Base-by-base conservation (phyloP, 2,113 vertebrate species). In the Nansenia antarctica region DNA sequence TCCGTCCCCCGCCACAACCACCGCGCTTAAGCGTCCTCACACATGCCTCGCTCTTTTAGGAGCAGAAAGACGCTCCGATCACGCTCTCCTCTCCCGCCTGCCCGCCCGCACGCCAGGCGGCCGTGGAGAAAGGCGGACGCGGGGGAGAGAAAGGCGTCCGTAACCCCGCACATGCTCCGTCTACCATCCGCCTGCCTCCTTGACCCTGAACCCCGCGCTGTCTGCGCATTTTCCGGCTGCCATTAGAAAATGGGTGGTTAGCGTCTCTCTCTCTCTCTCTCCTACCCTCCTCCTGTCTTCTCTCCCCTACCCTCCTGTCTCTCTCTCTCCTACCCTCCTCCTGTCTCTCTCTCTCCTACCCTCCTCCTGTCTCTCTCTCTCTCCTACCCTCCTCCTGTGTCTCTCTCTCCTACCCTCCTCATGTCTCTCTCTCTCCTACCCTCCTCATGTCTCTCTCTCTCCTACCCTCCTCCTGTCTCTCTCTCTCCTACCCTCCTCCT, bases 71-170 rank as follows among this genome's bases (percentile, higher is more conserved):
- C 82, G 62, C 18, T 58, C 65, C 72, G 70, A 69, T 70, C 89
- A 89, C 87, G 84, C 77, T 85, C 87, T 86, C 80, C 57, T 72
- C 73, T 14, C n/a, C n/a, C n/a, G n/a, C n/a, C n/a, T n/a, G n/a
- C n/a, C n/a, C n/a, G n/a, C n/a, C n/a, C n/a, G 65, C 78, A 83
- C 84, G 87, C 80, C 29, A 88, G 81, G 81, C 85, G 76, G 69
- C 69, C 35, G 24, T 2, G 70, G 74, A 82, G 76, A 70, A 74
- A 75, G 9, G 39, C n/a, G n/a, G n/a, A n/a, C n/a, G n/a, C n/a
- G n/a, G n/a, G n/a, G n/a, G n/a, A n/a, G n/a, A n/a, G n/a, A n/a
- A 34, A 72, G 35, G 35, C 35, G 35, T 37, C 35, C 35, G 35
- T 37, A 37, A 5, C 11, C 7, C 45, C n/a, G n/a, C 45, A 49